Percentiles rank a stretch among this genome's conserved stretches.
These are phyloP conservation scores for Chironomus tepperi DNA, from an alignment of 1,140 invertebrate species.

Conservation along the genomic window DNA sequence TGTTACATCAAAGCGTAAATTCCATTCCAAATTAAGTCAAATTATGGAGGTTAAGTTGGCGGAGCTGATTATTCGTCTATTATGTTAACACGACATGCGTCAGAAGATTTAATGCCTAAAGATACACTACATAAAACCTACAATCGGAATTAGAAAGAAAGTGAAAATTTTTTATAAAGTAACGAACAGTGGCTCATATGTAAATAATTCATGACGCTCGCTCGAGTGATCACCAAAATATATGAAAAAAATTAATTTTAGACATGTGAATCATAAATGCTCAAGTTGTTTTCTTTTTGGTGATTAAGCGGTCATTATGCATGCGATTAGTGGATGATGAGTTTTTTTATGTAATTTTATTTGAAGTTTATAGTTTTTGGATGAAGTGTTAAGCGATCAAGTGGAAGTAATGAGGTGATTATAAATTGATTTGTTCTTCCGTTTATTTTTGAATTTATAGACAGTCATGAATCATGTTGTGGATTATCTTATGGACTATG, in stretches of 20 bases:
- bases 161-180: background rate
- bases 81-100: slow-evolving; percentile 2
- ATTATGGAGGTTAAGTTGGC: no score
- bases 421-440: background rate
- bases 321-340: no score
- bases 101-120: background rate
- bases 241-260: background rate
- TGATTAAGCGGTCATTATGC: no score
- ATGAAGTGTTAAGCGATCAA: no score
- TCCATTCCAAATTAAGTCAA: no score
- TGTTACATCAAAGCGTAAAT: no score
- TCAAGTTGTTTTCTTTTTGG: no score
- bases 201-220: background rate
- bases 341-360: no score
- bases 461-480: no score
- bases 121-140: background rate
- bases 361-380: no score
- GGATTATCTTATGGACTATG: no score
- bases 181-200: background rate
- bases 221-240: background rate
- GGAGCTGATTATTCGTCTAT: background rate
- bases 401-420: background rate
- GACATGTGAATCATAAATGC: background rate
- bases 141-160: background rate
- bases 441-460: background rate